phyloP scores from a whole-genome alignment of 2,797 vertebrate species.

The Artibeus lituratus region DNA sequence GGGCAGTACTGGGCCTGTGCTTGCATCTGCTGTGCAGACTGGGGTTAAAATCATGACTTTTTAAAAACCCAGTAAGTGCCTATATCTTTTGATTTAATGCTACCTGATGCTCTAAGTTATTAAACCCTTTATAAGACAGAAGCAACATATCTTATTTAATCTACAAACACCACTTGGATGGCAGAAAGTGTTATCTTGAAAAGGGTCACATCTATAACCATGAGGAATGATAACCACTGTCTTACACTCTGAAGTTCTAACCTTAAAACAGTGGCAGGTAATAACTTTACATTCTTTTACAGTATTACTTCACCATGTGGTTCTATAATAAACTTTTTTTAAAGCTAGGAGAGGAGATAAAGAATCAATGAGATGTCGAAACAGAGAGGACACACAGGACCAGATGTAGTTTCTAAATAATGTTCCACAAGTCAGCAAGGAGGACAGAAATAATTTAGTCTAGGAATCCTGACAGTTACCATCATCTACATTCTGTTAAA shows the following conservation, averaged over 20 bases:
- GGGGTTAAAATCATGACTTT: not conserved
- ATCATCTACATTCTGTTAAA: not conserved
- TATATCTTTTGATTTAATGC: not conserved
- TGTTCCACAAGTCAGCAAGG: not conserved
- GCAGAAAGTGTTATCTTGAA: not conserved
- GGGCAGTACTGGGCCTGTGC: not conserved
- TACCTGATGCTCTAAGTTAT: not conserved
- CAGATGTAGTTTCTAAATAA: not conserved
- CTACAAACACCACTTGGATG: not conserved
- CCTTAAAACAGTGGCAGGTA: not conserved
- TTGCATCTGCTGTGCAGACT: not conserved
- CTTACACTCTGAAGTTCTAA: not conserved
- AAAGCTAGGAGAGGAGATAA: slow-evolving; percentile 8
- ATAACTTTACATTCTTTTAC: not conserved
- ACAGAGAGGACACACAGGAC: not conserved
- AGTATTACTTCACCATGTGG: not conserved
- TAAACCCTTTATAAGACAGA: not conserved
- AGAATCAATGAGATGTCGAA: not conserved
- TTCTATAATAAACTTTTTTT: not conserved
- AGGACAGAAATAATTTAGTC: not conserved
- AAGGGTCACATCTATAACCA: not conserved
- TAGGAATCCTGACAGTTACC: not conserved
- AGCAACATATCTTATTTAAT: not conserved
- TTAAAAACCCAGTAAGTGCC: not conserved
- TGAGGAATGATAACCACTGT: not conserved